Evolutionary conservation across 23 tunicate genomes (phyloP).

Genomic region (Ascidia mentula): DNA sequence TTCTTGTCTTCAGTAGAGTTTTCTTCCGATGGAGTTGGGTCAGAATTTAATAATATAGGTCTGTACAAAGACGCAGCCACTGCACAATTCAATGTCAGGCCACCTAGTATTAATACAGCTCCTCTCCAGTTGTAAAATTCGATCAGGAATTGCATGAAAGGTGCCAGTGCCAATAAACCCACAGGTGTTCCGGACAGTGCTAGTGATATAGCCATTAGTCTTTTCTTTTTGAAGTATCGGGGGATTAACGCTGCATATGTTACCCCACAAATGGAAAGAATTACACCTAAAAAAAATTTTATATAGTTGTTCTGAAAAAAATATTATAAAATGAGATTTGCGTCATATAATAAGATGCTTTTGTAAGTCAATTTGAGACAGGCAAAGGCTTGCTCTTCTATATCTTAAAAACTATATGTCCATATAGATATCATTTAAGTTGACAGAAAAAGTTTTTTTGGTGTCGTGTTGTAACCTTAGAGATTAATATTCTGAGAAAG

Average conservation of each 20-base stretch:
- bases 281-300: conserved; percentile 1
- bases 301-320: too few relatives aligned
- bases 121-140: conserved; percentile 27
- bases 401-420: too few relatives aligned
- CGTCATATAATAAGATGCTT: too few relatives aligned
- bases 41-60: conserved; percentile 19
- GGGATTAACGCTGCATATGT: background rate
- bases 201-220: conserved; percentile 10
- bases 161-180: conserved; percentile 23
- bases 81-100: conserved; percentile 18
- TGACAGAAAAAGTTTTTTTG: too few relatives aligned
- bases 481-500: too few relatives aligned
- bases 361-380: too few relatives aligned
- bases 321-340: too few relatives aligned
- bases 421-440: too few relatives aligned
- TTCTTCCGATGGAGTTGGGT: background rate
- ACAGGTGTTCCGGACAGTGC: background rate
- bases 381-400: too few relatives aligned
- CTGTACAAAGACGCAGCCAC: conserved; percentile 24
- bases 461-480: too few relatives aligned
- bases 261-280: background rate
- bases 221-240: conserved; percentile 23
- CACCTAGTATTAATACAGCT: conserved; percentile 17
- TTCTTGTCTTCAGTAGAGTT: background rate
- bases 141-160: conserved; percentile 17